Conservation (phyloP, 1,140 invertebrate genomes). For the Drosophila albomicans region DNA sequence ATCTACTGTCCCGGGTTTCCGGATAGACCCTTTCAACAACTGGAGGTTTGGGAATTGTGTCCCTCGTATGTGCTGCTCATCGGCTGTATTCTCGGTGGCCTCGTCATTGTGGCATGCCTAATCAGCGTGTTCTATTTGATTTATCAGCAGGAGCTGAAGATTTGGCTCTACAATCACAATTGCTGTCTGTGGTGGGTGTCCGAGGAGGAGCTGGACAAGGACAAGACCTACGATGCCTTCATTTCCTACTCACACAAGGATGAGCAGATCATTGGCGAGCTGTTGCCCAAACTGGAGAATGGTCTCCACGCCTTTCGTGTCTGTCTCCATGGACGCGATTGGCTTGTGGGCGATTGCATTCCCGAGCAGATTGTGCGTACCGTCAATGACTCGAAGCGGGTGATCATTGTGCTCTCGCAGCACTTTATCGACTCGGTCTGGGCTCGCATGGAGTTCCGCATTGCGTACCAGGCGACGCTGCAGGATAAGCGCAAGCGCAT, state of each 20-base stretch:
- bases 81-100: constrained; percentile 82
- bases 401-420: constrained; percentile 92
- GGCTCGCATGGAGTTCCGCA: constrained; percentile 93
- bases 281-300: constrained; percentile 89
- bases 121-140: constrained; percentile 87
- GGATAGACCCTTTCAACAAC: constrained; percentile 64
- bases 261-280: constrained; percentile 88
- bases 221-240: constrained; percentile 94
- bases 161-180: constrained; percentile 90
- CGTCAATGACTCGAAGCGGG: constrained; percentile 91
- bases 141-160: constrained; percentile 88
- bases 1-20: constrained; percentile 84
- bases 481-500: constrained; percentile 90
- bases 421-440: constrained; percentile 93
- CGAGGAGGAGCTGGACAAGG: constrained; percentile 90
- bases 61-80: constrained; percentile 78
- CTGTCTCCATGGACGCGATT: constrained; percentile 94
- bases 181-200: constrained; percentile 89
- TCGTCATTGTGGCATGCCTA: constrained; percentile 85
- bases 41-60: constrained; percentile 86
- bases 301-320: constrained; percentile 87
- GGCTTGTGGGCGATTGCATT: constrained; percentile 91
- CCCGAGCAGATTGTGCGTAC: constrained; percentile 91
- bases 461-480: constrained; percentile 91
- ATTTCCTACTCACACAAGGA: constrained; percentile 94